Evolutionary conservation across 2,113 vertebrate genomes (phyloP), one percentile per base, ranked within the genome.

Genomic region (Vidua macroura): DNA sequence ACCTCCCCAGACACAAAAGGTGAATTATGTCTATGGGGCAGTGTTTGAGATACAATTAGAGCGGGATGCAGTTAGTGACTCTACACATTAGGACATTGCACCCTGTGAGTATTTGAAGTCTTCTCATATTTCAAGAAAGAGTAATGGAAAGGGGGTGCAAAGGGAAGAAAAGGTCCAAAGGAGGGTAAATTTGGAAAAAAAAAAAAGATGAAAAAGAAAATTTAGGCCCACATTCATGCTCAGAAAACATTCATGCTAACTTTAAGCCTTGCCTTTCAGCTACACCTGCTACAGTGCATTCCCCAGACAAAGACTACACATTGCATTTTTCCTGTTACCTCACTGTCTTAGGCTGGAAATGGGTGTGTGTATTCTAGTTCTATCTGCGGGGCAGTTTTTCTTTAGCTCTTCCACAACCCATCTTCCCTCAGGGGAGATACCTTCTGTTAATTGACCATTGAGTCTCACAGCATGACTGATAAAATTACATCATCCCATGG

Each of bases 211-310:
- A 44, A 51, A 43, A 87, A 56, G 1, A 74, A 46, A 58, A 25
- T 6, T 46, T 68, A 49, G 10, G 5, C 7, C 27, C 15, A 16
- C 11, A 28, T 19, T 62, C 7, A 9, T 27, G 15, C n/a, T n/a
- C 11, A 52, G 31, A 62, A 72, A 88, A 83, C 35, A 35, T 35
- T 15, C 15, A 51, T 3, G 2, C 7, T 78, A 74, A 15, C 33
- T 30, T 73, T 69, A 90, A 87, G 67, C 55, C 8, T 56, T 80
- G 18, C 5, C 18, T 77, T 83, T 77, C 46, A 63, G 19, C 8
- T 62, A 62, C 9, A 52, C 33, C 18, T 15, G 2, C 31, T 76
- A 11, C 5, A 1, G 0, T 18, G n/a, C 9, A 9, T 67, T 70
- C 22, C 41, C 25, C 31, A 62, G 31, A 27, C 10, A 67, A 75